Base-by-base conservation (phyloP, 2,888 invertebrate genomes). In the Drosophila histrio region DNA sequence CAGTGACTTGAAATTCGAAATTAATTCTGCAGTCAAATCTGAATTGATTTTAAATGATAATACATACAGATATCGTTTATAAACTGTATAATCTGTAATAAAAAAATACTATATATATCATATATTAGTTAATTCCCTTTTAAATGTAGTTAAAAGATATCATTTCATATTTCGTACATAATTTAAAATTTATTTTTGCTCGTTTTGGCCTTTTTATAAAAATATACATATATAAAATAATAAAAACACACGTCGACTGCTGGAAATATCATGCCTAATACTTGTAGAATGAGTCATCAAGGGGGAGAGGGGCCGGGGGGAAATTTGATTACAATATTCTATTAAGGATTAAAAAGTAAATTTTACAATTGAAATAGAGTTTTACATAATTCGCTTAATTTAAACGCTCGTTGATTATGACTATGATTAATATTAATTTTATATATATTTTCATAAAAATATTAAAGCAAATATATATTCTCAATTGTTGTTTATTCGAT, bases 121-220 rank as follows among this genome's bases (percentile, higher is more conserved):
- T n/a, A n/a, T n/a, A n/a, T n/a, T n/a, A n/a, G n/a, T n/a, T n/a
- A n/a, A n/a, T n/a, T 36, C 13, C 5, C 15, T 36, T 36, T 15
- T 47, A 8, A 30, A 36, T 43, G 7, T 41, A 52, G 9, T 44
- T 57, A 6, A 34, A 9, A 32, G 9, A 8, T 21, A 32, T 61
- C 7, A 30, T 32, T 58, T 39, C 57, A 72, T 63, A 49, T 60
- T 9, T 43, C 41, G 34, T 71, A 50, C 34, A 77, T 77, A 72
- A 65, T 84, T 79, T 64, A 74, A 53, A 63, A 41, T 81, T 82
- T 76, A 80, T 76, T 72, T 58, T 71, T 59, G 70, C 67, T 74
- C 63, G 32, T 60, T 77, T 76, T 79, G 64, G 69, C 59, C 69
- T 86, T 82, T 75, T 56, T 82, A 82, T 85, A 79, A 77, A 47